Conservation (phyloP, 37 sponge, comb jelly and placozoan species). For the Corticium candelabrum region DNA sequence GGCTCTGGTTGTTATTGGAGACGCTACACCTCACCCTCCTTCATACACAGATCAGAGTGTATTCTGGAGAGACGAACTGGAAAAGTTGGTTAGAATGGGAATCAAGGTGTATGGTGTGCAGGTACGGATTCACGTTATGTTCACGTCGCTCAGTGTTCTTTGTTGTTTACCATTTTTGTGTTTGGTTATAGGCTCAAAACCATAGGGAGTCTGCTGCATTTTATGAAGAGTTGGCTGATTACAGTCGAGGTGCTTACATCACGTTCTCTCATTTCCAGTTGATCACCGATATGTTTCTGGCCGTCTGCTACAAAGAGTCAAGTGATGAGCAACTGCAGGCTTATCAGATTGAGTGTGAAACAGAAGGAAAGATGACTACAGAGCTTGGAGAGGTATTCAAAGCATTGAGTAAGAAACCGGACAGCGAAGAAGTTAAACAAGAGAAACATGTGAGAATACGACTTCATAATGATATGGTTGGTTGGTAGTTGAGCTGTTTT, state of each 20-base stretch:
- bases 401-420: neutral
- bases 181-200: neutral
- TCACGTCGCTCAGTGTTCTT: neutral
- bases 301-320: constrained; percentile 5
- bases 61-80: constrained; percentile 21
- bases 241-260: neutral
- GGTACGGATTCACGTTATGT: constrained; percentile 3
- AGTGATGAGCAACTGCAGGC: neutral
- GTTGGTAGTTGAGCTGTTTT: too few relatives aligned
- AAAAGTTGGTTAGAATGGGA: constrained; percentile 17
- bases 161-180: neutral
- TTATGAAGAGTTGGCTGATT: neutral
- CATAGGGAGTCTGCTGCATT: neutral
- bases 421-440: neutral
- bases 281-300: constrained; percentile 12
- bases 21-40: constrained; percentile 33
- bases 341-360: neutral
- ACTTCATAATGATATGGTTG: too few relatives aligned
- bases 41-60: constrained; percentile 15
- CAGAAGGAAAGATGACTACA: neutral
- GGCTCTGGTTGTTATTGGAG: constrained; percentile 36
- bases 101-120: constrained; percentile 31
- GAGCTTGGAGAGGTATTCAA: neutral
- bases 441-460: too few relatives aligned
- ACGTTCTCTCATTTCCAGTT: neutral